These are phyloP conservation scores for Diorhabda sublineata DNA, from an alignment of 1,140 invertebrate species.

Conservation along the genomic window DNA sequence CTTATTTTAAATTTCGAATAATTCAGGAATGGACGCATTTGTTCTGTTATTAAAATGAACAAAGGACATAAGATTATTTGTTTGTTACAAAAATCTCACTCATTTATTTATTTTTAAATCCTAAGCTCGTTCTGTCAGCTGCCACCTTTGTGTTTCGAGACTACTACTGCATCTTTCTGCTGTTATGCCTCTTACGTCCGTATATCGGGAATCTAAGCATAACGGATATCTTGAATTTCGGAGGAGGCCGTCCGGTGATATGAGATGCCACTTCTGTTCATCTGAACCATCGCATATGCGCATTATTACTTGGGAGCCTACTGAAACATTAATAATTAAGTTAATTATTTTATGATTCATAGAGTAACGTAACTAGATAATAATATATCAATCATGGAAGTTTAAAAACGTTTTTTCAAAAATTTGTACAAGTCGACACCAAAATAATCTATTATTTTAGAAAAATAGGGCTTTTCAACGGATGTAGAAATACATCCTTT, in stretches of 20 bases:
- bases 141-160: slow-evolving; percentile 65
- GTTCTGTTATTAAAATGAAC: too few relatives aligned
- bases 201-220: slow-evolving; percentile 72
- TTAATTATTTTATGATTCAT: background rate
- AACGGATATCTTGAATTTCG: slow-evolving; percentile 69
- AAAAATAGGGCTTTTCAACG: too few relatives aligned
- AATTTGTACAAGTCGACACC: too few relatives aligned
- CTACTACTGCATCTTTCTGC: slow-evolving; percentile 67
- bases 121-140: slow-evolving; percentile 33
- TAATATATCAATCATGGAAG: too few relatives aligned
- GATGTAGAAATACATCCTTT: too few relatives aligned
- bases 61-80: too few relatives aligned
- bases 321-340: background rate
- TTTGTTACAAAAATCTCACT: too few relatives aligned
- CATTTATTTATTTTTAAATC: background rate
- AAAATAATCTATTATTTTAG: too few relatives aligned
- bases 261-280: slow-evolving; percentile 73
- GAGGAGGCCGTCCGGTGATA: slow-evolving; percentile 63
- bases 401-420: too few relatives aligned
- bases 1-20: too few relatives aligned
- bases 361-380: background rate
- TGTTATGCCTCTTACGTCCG: slow-evolving; percentile 62
- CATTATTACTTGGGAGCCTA: slow-evolving; percentile 64
- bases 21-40: too few relatives aligned
- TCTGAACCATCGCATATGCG: slow-evolving; percentile 70